Conservation (phyloP, 1,140 invertebrate genomes). For the Cheumatopsyche charites region DNA sequence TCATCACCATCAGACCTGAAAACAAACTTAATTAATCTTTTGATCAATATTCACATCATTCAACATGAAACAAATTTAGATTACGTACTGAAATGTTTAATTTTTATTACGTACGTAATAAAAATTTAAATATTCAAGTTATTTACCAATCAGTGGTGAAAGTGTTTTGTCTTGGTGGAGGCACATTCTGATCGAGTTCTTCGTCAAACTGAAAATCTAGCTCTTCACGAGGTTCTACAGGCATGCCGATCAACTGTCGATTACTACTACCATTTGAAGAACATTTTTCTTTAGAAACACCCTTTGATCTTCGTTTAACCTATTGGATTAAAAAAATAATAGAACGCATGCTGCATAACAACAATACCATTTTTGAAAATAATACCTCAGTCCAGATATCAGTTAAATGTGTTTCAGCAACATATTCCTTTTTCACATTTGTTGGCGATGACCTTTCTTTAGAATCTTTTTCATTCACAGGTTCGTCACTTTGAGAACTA, state of each 20-base stretch:
- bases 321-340: constrained; percentile 50
- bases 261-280: constrained; percentile 42
- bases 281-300: constrained; percentile 55
- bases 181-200: constrained; percentile 77
- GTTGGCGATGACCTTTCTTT: constrained; percentile 35
- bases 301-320: constrained; percentile 65
- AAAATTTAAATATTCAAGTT: not conserved
- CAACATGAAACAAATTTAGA: too few species aligned
- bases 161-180: constrained; percentile 77
- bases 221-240: constrained; percentile 75
- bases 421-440: constrained; percentile 38
- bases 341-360: too few species aligned
- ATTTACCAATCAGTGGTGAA: constrained; percentile 69
- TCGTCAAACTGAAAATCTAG: constrained; percentile 97
- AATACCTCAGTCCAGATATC: constrained; percentile 63
- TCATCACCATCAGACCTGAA: constrained; percentile 77
- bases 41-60: too few species aligned
- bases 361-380: too few species aligned
- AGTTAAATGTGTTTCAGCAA: constrained; percentile 48
- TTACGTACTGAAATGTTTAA: too few species aligned
- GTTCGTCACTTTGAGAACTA: not conserved
- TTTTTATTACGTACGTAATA: not conserved
- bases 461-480: not conserved
- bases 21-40: not conserved
- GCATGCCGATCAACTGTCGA: not conserved